Evolutionary conservation across 2,888 invertebrate genomes (phyloP).

Genomic region (Mythimna loreyi): DNA sequence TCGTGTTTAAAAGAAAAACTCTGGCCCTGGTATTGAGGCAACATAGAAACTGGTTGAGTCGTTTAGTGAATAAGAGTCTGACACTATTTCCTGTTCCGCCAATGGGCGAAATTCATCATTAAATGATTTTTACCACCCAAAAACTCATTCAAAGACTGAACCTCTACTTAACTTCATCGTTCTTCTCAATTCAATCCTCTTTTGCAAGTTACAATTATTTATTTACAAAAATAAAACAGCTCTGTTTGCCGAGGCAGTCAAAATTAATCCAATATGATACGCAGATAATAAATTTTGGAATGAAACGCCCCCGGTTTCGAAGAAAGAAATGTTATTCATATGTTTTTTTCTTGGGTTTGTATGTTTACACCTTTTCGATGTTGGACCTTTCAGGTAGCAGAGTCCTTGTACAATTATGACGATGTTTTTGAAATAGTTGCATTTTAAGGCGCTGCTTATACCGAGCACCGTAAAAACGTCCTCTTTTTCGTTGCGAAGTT

Average conservation of each 20-base stretch:
- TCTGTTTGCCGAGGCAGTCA: constrained; percentile 33
- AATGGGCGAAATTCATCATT: too few species aligned
- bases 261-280: constrained; percentile 34
- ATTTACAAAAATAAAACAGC: constrained; percentile 12
- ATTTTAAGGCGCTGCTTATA: too few species aligned
- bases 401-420: neutral
- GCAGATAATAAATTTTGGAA: constrained; percentile 33
- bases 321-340: constrained; percentile 15
- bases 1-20: too few species aligned
- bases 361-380: constrained; percentile 30
- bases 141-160: neutral
- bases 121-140: too few species aligned
- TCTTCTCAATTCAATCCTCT: neutral
- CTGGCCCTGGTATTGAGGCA: too few species aligned
- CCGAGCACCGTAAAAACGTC: too few species aligned
- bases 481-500: too few species aligned
- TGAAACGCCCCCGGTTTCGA: constrained; percentile 40
- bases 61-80: too few species aligned
- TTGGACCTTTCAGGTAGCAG: constrained; percentile 31
- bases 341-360: constrained; percentile 3
- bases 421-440: neutral
- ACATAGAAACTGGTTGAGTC: too few species aligned
- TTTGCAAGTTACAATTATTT: constrained; percentile 19
- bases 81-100: too few species aligned
- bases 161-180: neutral